Evolutionary conservation across 2,797 vertebrate species (phyloP).

Genomic region (Melopsittacus undulatus): DNA sequence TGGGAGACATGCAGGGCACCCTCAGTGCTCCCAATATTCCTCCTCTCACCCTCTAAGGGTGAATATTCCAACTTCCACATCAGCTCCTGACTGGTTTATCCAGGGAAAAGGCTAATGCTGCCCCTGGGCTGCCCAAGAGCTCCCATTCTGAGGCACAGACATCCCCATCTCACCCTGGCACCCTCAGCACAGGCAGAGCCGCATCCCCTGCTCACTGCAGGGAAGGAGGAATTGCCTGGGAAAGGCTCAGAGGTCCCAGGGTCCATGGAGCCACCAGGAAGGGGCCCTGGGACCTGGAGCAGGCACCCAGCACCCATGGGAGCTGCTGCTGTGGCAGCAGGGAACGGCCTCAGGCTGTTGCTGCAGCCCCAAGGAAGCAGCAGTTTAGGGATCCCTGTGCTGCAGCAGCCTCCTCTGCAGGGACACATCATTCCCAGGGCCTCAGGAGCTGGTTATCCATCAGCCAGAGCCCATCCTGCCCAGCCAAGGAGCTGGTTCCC

Average conservation of each 20-base stretch:
- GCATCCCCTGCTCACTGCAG: background rate
- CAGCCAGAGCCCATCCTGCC: background rate
- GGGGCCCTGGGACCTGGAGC: background rate
- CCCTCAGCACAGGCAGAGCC: background rate
- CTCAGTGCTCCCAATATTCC: background rate
- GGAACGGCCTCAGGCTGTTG: background rate
- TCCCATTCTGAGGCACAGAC: background rate
- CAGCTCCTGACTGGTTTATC: background rate
- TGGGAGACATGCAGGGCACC: background rate
- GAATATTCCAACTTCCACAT: accelerated
- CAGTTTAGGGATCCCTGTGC: background rate
- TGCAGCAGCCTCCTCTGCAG: background rate
- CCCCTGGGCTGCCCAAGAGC: conserved; percentile 41
- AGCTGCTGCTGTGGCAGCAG: background rate
- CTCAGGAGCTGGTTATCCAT: accelerated
- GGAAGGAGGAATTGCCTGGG: background rate
- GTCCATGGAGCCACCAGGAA: background rate
- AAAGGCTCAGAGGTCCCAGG: background rate
- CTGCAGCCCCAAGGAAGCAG: background rate
- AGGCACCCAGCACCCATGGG: background rate
- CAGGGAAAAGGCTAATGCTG: background rate
- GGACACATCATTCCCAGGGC: accelerated
- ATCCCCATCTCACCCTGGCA: background rate
- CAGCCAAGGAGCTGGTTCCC: background rate
- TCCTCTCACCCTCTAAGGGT: background rate